Evolutionary conservation across 2,888 invertebrate genomes (phyloP).

Genomic region (Slavum lentiscoides): DNA sequence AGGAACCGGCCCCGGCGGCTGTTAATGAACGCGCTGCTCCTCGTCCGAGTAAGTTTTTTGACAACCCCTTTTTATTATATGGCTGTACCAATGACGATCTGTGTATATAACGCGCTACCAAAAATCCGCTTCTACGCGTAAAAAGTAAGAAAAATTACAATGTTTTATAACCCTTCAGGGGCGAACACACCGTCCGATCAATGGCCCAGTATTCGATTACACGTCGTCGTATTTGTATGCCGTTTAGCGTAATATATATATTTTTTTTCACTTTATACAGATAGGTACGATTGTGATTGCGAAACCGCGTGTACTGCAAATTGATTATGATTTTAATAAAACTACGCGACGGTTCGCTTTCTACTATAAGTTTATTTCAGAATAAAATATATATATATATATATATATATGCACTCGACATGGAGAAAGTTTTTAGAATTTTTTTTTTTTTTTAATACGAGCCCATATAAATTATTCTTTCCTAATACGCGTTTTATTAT

Average conservation of each 20-base stretch:
- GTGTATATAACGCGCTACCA: conserved; percentile 20
- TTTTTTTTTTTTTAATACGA: conserved; percentile 18
- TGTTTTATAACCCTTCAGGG: conserved; percentile 8
- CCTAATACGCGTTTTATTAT: conserved; percentile 25
- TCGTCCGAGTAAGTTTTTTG: conserved; percentile 24
- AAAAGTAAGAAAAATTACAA: conserved; percentile 3
- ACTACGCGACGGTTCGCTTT: conserved; percentile 18
- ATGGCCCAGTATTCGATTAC: conserved; percentile 45
- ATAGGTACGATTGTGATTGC: conserved; percentile 10
- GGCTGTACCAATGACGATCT: too few relatives aligned
- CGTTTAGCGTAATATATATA: conserved; percentile 30
- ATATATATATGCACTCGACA: too few relatives aligned
- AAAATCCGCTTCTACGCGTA: conserved; percentile 7
- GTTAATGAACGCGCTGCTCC: conserved; percentile 8
- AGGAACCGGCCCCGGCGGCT: not conserved
- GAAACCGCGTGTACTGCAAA: conserved; percentile 6
- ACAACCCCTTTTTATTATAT: conserved; percentile 31
- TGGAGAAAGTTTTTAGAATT: conserved; percentile 32
- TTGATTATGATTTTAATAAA: not conserved
- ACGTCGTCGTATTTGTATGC: not conserved
- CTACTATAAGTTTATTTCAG: not conserved
- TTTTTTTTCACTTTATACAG: not conserved
- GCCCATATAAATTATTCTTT: conserved; percentile 42
- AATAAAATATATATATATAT: conserved; percentile 35
- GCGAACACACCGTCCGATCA: conserved; percentile 25